Base-by-base conservation (phyloP, 2,888 invertebrate species). In the Meghimatium bilineatum region DNA sequence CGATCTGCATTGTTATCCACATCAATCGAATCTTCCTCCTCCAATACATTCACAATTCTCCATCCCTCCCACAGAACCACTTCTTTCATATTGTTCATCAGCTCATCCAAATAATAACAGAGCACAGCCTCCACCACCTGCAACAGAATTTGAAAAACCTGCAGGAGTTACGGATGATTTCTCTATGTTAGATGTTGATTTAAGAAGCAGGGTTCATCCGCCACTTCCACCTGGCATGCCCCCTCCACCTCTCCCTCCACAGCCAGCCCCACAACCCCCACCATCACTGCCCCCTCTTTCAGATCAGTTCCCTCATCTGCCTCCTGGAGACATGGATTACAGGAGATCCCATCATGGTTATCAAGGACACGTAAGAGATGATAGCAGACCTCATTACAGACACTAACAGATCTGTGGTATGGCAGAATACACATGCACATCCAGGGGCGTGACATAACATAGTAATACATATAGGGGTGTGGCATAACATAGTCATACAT, bases 41-140 rank as follows among this genome's bases (percentile, higher is more conserved):
- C 74, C 82, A 26, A 17, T 71, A 12, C 69, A 80, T 38, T 76
- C 82, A 29, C 67, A 71, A 34, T 71, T 78, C 12, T 36, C 78
- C 5, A 38, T 56, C 12, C 78, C 83, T 23, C 38, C 69, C 36
- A 2, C 36, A 20, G 76, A 76, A 17, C 67, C 69, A 14, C 69
- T 49, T 26, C 26, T 60, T 29, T 34, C 69, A 8, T 67, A 69
- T 69, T 49, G 29, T 32, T 12, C 67, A 14, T 23, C 67, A 67
- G 2, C 52, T 23, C 49, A 36, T 3, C 75, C 75, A 17, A 49
- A 44, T 63, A 72, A 72, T 38, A 67, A 67, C 1, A n/a, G 8
- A 14, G 81, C 75, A n/a, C 87, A 87, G 38, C 90, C 90, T 14
- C 89, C 87, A 44, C 88, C 88, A 26, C 88, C 89, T 17, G 88